Evolutionary conservation across 2,888 invertebrate genomes (phyloP).

Genomic region (Drosophila diplacantha): DNA sequence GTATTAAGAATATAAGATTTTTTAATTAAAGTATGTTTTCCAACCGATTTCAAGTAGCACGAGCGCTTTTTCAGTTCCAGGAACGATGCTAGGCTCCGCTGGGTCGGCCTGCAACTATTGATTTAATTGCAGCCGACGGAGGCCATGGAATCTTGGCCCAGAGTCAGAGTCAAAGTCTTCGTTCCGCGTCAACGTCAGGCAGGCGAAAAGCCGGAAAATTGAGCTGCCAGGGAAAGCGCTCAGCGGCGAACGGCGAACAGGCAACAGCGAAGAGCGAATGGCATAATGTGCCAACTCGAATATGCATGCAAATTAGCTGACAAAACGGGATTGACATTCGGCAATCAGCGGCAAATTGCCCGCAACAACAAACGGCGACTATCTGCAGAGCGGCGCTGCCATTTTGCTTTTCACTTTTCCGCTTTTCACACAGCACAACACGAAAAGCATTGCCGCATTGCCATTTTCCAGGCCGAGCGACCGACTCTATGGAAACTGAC

Average conservation of each 20-base stretch:
- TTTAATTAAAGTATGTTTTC: neutral
- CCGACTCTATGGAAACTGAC: constrained; percentile 38
- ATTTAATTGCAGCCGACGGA: constrained; percentile 25
- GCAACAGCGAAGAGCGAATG: constrained; percentile 5
- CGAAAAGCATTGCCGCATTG: constrained; percentile 36
- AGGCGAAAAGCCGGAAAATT: constrained; percentile 30
- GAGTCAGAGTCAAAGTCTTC: neutral
- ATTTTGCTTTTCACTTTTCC: constrained; percentile 37
- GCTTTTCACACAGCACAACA: neutral
- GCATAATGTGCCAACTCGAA: constrained; percentile 29
- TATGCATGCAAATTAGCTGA: constrained; percentile 64
- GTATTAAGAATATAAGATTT: neutral
- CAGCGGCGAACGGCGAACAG: neutral
- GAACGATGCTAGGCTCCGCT: constrained; percentile 2
- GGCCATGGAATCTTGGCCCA: constrained; percentile 9
- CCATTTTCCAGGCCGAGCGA: constrained; percentile 42
- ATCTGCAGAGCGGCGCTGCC: constrained; percentile 25
- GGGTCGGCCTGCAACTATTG: constrained; percentile 13
- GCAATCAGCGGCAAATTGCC: constrained; percentile 44
- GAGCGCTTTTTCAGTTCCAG: neutral
- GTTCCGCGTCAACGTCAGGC: constrained; percentile 23
- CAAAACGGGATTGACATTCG: constrained; percentile 47
- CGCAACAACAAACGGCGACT: constrained; percentile 18
- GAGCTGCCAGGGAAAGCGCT: constrained; percentile 28
- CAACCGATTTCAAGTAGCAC: too few relatives aligned